A percentile compares a stretch with the other conserved stretches of the same genome.
These are phyloP conservation scores for Budorcas taxicolor DNA, from an alignment of 2,113 vertebrate species.

Conservation along the genomic window DNA sequence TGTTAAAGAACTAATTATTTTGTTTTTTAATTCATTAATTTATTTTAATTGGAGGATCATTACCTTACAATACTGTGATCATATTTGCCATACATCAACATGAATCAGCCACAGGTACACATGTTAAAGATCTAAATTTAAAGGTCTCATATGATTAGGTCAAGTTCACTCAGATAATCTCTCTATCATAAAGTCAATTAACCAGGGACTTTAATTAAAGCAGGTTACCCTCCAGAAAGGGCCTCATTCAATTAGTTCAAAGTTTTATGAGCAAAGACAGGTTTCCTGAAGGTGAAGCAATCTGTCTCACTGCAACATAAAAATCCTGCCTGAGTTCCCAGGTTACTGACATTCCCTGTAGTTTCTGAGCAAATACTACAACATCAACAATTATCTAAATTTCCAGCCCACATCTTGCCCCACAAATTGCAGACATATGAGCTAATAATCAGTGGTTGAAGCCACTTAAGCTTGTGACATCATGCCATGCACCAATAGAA, in stretches of 20 bases:
- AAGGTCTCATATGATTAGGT: background rate
- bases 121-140: background rate
- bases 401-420: accelerated
- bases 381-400: background rate
- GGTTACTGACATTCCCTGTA: background rate
- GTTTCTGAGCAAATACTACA: background rate
- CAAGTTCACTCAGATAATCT: background rate
- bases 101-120: background rate
- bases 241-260: background rate
- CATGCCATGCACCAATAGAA: background rate
- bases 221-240: background rate
- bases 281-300: background rate
- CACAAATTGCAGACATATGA: background rate
- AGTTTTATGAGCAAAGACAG: background rate
- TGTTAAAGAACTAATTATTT: background rate
- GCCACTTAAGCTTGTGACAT: background rate
- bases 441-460: background rate
- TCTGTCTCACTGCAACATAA: background rate
- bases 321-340: background rate
- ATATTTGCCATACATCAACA: background rate
- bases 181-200: background rate
- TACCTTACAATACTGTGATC: background rate
- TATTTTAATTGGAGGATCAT: background rate
- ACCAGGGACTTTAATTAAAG: background rate
- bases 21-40: background rate